phyloP scores from a whole-genome alignment of 2,113 vertebrate genomes.

The Xiphophorus couchianus region DNA sequence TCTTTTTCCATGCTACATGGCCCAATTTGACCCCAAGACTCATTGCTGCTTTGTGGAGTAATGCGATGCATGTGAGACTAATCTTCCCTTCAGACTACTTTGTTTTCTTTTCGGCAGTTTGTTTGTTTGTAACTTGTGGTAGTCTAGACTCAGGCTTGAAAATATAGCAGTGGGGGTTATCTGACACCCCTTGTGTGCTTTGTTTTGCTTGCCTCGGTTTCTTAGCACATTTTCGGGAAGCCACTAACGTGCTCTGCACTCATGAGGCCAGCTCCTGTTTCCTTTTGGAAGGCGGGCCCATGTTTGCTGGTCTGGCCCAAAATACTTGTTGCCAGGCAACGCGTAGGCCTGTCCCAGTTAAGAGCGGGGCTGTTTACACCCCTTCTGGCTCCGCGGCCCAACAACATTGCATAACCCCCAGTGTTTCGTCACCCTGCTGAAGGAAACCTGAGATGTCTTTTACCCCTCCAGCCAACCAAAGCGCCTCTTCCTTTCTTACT shows the following conservation, averaged over 20 bases:
- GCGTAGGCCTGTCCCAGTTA: constrained; percentile 71
- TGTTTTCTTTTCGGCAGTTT: constrained; percentile 23
- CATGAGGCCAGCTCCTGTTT: constrained; percentile 75
- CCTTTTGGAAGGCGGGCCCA: constrained; percentile 73
- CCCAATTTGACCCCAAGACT: neutral
- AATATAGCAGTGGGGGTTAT: constrained; percentile 38
- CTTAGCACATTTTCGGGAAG: constrained; percentile 78
- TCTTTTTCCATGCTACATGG: neutral
- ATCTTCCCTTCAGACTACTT: neutral
- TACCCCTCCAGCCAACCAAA: constrained; percentile 48
- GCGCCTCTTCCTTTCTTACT: constrained; percentile 39
- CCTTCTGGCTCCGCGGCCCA: constrained; percentile 69
- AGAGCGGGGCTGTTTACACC: constrained; percentile 75
- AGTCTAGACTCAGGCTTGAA: constrained; percentile 58
- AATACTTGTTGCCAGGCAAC: constrained; percentile 85
- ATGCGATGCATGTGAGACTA: constrained; percentile 1
- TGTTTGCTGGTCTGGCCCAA: constrained; percentile 81
- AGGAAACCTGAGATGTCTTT: constrained; percentile 60
- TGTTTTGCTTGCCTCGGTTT: constrained; percentile 75
- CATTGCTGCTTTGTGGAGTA: neutral
- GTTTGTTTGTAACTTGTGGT: constrained; percentile 49
- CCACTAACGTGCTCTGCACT: constrained; percentile 65
- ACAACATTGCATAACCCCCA: constrained; percentile 75
- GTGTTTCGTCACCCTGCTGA: constrained; percentile 62
- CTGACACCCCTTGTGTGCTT: constrained; percentile 56